Percentiles rank a stretch among this genome's conserved stretches.
These are phyloP conservation scores for Cybosia mesomella DNA, from an alignment of 2,888 invertebrate genomes.

Conservation along the genomic window DNA sequence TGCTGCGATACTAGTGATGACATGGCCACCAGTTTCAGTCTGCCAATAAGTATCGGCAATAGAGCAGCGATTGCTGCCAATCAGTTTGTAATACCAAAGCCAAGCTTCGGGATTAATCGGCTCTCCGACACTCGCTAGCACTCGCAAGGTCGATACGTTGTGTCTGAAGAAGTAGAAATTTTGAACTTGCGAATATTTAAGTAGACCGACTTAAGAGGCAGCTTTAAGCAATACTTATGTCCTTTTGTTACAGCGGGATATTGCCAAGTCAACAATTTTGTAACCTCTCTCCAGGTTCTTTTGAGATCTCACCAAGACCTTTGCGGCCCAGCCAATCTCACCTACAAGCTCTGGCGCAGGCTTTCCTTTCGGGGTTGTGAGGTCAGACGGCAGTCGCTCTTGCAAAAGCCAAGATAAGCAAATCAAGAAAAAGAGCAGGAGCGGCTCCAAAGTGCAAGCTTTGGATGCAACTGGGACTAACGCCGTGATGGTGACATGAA, in stretches of 20 bases:
- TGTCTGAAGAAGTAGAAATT: slow-evolving; percentile 79
- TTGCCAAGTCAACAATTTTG: neutral
- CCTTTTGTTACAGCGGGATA: neutral
- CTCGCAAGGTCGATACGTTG: slow-evolving; percentile 89
- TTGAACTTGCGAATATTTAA: neutral
- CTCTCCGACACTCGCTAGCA: slow-evolving; percentile 99
- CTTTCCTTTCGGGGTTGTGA: too few relatives aligned
- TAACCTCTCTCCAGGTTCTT: too few relatives aligned
- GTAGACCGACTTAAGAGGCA: too few relatives aligned
- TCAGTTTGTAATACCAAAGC: slow-evolving; percentile 96
- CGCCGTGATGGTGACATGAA: neutral
- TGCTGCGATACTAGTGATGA: slow-evolving; percentile 97
- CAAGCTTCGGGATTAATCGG: slow-evolving; percentile 99
- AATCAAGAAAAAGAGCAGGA: neutral
- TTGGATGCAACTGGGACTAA: neutral
- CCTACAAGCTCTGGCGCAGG: too few relatives aligned
- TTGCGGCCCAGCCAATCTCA: too few relatives aligned
- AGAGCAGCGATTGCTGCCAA: slow-evolving; percentile 94
- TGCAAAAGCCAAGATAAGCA: neutral
- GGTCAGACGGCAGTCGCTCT: too few relatives aligned
- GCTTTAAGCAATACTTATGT: neutral
- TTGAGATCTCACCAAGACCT: too few relatives aligned
- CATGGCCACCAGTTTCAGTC: slow-evolving; percentile 99
- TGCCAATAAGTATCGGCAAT: slow-evolving; percentile 99
- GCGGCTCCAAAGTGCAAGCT: neutral